Evolutionary conservation across 2,888 invertebrate genomes (phyloP).

Genomic region (Drymonia ruficornis): DNA sequence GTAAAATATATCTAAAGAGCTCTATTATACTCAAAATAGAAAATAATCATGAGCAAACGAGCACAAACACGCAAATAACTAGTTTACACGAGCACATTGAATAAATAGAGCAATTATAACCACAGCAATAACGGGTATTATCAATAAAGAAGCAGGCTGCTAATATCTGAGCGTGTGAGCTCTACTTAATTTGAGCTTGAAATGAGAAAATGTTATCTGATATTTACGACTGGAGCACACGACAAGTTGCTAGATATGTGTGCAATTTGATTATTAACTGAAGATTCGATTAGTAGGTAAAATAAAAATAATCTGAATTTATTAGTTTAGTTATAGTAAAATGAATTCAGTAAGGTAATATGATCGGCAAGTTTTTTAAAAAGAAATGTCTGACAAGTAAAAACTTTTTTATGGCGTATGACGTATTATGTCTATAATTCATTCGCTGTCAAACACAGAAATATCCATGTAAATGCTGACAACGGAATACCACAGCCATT

Average conservation of each 20-base stretch:
- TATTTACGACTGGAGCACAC: background rate
- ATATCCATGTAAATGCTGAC: background rate
- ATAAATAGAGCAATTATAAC: conserved; percentile 1
- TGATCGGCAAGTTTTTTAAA: no score
- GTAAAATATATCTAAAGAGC: no score
- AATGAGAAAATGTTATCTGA: background rate
- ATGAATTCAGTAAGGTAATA: no score
- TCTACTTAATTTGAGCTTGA: background rate
- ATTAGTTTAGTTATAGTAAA: no score
- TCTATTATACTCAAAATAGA: background rate
- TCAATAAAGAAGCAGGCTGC: background rate
- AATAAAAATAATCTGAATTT: no score
- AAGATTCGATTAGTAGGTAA: background rate
- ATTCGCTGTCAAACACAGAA: no score
- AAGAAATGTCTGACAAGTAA: no score
- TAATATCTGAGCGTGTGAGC: background rate
- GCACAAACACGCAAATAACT: background rate
- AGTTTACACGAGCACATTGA: background rate
- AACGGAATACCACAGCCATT: background rate
- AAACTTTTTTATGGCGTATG: no score
- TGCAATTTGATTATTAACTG: background rate
- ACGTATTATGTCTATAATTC: background rate
- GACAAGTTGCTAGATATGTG: background rate
- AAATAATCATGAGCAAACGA: background rate
- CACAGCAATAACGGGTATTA: background rate